A percentile compares a stretch with the other conserved stretches of the same genome.
Conservation (phyloP, 2,113 vertebrate species). For the Copsychus sechellarum region DNA sequence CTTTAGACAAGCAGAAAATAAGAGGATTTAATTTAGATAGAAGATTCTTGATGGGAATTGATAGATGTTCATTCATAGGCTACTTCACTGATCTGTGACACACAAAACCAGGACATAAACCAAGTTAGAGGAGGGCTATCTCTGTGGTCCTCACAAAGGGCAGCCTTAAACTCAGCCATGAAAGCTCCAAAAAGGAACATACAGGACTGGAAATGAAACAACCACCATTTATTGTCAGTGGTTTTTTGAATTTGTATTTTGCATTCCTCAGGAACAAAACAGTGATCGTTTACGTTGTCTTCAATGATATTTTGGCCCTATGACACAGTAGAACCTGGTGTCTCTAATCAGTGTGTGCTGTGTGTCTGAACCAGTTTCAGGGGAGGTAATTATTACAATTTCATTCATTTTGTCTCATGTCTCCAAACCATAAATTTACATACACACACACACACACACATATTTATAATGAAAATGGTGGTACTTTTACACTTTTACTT, state of each 20-base stretch:
- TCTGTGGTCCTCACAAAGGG: background rate
- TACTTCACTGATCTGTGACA: background rate
- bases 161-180: background rate
- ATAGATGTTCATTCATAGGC: background rate
- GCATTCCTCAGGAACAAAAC: background rate
- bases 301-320: background rate
- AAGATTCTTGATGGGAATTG: background rate
- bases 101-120: background rate
- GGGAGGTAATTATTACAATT: conserved; percentile 35
- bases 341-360: background rate
- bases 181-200: background rate
- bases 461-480: background rate
- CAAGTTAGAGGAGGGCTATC: background rate
- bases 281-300: background rate
- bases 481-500: conserved; percentile 1
- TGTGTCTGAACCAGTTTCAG: background rate
- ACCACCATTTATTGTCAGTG: background rate
- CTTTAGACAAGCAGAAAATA: background rate
- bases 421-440: background rate
- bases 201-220: background rate
- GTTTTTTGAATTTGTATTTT: background rate
- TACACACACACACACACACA: background rate
- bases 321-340: background rate
- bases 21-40: background rate
- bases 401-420: background rate